Evolutionary conservation across 2,113 vertebrate species (phyloP), one percentile per base, ranked within the genome.

Genomic region (Psilopsiagon aymara): DNA sequence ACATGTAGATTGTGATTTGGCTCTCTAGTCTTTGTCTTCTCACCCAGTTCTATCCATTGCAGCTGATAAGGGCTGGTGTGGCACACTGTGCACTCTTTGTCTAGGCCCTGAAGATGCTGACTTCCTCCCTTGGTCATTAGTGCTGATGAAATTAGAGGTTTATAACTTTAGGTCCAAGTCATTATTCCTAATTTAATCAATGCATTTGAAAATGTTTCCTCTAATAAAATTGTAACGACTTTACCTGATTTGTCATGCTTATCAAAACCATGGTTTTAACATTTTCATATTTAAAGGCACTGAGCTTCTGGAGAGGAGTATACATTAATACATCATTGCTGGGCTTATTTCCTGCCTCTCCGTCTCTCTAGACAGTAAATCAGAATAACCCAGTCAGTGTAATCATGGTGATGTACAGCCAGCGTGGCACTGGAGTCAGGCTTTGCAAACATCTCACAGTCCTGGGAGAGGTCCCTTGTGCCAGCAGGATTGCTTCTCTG

Each of bases 171-270:
- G 52, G 62, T 69, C 62, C 73, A 67, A 95, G 81, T 89, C 87
- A 79, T 68, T 90, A 91, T 83, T 96, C 80, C 76, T 75, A 88
- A 94, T 92, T 94, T 94, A 91, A 97, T 97, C 75, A 95, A 94
- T 86, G 90, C 90, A 83, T 94, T 90, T 94, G 47, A 95, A 96
- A 93, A 97, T 66, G 71, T 84, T 95, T 94, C 76, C 82, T 89
- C 80, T 97, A 92, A 80, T 96, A 92, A 97, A 96, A 92, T 55
- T 85, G 74, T 80, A 92, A 93, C 68, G 70, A 47, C 63, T 88
- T 92, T 69, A 62, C 3, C 3, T 92, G 96, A 81, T 97, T 89
- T 94, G 82, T 93, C 86, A 60, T 74, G 73, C 85, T 96, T 93
- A 90, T 95, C 71, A 91, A 92, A 93, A 95, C 53, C 84, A 59